Base-by-base conservation (phyloP, 1,140 invertebrate genomes). In the Ephestia elutella region DNA sequence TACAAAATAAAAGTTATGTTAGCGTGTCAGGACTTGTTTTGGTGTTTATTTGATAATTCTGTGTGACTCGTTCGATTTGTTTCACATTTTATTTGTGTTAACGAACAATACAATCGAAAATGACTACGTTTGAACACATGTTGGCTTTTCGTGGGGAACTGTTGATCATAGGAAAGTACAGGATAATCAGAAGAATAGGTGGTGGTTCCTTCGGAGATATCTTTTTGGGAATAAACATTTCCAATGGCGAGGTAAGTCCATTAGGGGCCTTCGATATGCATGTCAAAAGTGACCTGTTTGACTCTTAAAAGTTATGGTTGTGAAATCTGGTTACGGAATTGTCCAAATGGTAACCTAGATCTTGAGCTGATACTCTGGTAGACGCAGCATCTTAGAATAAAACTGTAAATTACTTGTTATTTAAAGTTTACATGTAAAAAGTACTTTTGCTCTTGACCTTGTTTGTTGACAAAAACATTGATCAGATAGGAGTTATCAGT, bases 141-240 rank as follows among this genome's bases (percentile, higher is more conserved):
- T 58, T 76, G 19, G 58, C 54, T 44, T 68, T 64, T 62, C 66
- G 60, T 19, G 70, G 60, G 60, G 70, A 80, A 59, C 19, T 70
- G 56, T 44, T 76, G 49, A 95, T 98, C 74, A 96, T 94, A 73
- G 93, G 93, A 72, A 97, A 98, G 89, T 99, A 99, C 90, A 94
- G 97, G 82, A 92, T 99, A 71, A 94, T 98, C 74, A 92, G 98
- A 70, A 98, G 98, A 92, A 99, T 99, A 80, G 98, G 90, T 83
- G 98, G 96, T 86, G 98, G 98, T 69, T 99, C 98, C 3, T 99
- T 99, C 90, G 98, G 98, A 82, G 98, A 99, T 90, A 99, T 99
- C 84, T 99, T 98, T 89, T 91, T 99, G 73, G 97, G 96, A 66
- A 97, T 99, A 88, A 98, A 98, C 91, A 93, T 97, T 78, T 92